Evolutionary conservation across 2,888 invertebrate species (phyloP), one percentile per base, ranked within the genome.

Genomic region (Ptilodon capucinus): DNA sequence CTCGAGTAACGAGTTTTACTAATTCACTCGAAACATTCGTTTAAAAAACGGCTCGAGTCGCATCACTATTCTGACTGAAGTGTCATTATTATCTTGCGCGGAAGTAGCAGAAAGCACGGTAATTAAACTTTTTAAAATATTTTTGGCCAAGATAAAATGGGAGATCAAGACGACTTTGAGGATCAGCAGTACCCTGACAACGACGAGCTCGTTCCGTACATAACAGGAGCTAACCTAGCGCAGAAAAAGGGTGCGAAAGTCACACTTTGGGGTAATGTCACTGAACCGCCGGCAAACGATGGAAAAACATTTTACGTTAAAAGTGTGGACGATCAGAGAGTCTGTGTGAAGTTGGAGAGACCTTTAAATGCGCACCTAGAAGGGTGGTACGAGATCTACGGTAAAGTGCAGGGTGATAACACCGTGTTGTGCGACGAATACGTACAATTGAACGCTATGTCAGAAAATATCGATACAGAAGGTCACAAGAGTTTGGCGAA

Each of bases 361-460:
- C 91, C 91, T 0, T 55, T 89, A 46, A 78, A 71, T 23, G 91
- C 91, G 46, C 74, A 86, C 1, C 65, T 91, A 11, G 91, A 90
- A 66, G 91, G 91, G 6, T 91, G 91, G 91, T 89, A 88, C 49
- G 91, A 91, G 56, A 84, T 91, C 25, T 76, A 79, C 42, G 91
- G 91, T 9, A 81, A 84, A 6, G 86, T 87, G 1, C 90, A 91
- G 73, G 91, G 91, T 11, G 38, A 38, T 38, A 89, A 84, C 48
- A 80, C 77, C 54, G 72, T 91, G 6, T 56, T 91, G 44, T 91
- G 91, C 56, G 91, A 91, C 42, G 91, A 91, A 44, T 90, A 88
- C 54, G 75, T 89, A 0, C 73, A 82, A 0, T 85, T 91, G 57
- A 80, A 82, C 14, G 75, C 87, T 32, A 74, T 89, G 71, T 67